Evolutionary conservation across 1,140 invertebrate genomes (phyloP), one percentile per base, ranked within the genome.

Genomic region (Octopus bimaculoides): DNA sequence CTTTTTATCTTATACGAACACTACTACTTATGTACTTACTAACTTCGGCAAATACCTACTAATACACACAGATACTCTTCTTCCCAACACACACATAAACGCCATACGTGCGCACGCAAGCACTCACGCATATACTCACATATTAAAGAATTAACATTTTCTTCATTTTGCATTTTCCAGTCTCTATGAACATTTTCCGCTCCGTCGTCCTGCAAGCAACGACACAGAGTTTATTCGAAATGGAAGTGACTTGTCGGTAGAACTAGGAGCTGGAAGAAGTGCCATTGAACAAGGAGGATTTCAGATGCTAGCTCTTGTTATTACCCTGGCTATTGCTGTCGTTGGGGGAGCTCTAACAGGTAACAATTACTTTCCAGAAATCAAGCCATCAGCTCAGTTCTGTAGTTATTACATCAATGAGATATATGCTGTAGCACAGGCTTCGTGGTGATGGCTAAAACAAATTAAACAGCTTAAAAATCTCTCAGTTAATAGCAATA

Each of bases 331-430:
- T 14, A 91, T 95, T 53, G 93, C 95, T 74, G 91, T 95, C 55
- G 91, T 93, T 76, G 93, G 93, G n/a, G 96, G 96, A 75, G 85
- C 93, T 81, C 82, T 96, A 78, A 95, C 95, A 91, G 96, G 96
- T 96, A 89, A 71, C 5, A 71, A 6, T n/a, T 12, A 61, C 17
- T 17, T 61, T 12, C 17, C 56, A 12, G 17, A 17, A 61, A 9
- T 12, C 17, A 61, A 61, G 9, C 17, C 9, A 9, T 12, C 17
- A 61, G 2, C 17, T 9, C 9, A 61, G 9, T 12, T 61, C 17
- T 61, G 4, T 17, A 41, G 26, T 41, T 41, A 41, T 61, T 12
- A 61, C 56, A 61, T 9, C 17, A 9, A 61, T 61, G 9, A 12
- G 56, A 17, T 12, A 4, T 12, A 4, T 61, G 56, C 17, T 17